Percentiles rank a stretch among this genome's conserved stretches.
Conservation (phyloP, 30 jellyfish, hydroid and myxozoan genomes). For the Turritopsis rubra region DNA sequence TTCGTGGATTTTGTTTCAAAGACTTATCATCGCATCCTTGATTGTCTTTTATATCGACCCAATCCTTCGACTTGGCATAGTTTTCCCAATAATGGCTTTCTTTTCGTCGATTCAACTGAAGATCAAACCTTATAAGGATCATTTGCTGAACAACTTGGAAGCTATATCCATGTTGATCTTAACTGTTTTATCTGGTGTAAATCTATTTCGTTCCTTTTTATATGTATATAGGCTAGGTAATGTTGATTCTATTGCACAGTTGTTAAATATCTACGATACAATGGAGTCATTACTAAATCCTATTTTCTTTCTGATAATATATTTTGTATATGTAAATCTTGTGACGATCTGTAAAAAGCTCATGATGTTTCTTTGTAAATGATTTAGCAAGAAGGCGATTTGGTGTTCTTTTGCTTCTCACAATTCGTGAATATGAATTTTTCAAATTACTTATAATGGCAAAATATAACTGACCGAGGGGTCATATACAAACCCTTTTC, state of each 20-base stretch:
- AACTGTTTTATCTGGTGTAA: neutral
- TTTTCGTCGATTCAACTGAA: slow-evolving; percentile 9
- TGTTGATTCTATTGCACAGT: neutral
- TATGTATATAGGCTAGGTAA: neutral
- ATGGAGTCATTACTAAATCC: neutral
- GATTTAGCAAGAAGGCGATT: neutral
- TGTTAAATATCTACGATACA: neutral
- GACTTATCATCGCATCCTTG: neutral
- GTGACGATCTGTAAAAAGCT: neutral
- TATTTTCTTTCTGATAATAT: neutral
- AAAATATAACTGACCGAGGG: too few species aligned
- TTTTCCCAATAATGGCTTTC: neutral
- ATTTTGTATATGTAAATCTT: neutral
- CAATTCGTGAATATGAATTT: too few species aligned
- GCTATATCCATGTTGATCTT: neutral
- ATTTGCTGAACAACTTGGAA: slow-evolving; percentile 20
- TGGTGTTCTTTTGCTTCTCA: too few species aligned
- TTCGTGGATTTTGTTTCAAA: slow-evolving; percentile 22
- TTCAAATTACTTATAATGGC: too few species aligned
- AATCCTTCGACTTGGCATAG: neutral
- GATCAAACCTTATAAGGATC: slow-evolving; percentile 19
- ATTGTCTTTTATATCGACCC: slow-evolving; percentile 5
- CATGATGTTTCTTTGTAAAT: neutral
- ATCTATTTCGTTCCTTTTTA: neutral
- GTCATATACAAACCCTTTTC: too few species aligned